Evolutionary conservation across 1,140 invertebrate genomes (phyloP), one percentile per base, ranked within the genome.

Genomic region (Bombus vancouverensis): DNA sequence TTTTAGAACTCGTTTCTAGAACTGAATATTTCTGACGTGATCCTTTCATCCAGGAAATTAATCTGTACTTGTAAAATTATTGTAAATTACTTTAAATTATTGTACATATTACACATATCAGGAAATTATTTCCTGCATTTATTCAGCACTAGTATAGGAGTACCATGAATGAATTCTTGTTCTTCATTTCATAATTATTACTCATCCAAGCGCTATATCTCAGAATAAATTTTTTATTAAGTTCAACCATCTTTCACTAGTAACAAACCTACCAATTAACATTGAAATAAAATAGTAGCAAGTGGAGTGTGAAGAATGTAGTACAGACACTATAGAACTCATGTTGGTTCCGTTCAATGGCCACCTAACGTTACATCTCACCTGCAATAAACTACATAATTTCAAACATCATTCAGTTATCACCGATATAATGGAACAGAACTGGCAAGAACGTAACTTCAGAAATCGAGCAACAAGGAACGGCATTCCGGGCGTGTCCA

Each of bases 391-490:
- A 18, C 72, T 47, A 5, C 59, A 62, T 32, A 10, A 47, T 42
- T 18, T 47, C 71, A 28, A 25, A 22, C 71, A 22, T 73, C 28
- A 47, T 32, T 18, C 42, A 9, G 12, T 73, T 47, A 73, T 73
- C 71, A 32, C n/a, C 42, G n/a, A n/a, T 13, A 4, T 18, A 72
- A 42, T 6, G 9, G n/a, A 72, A 72, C 12, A 18, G 12, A 44
- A 28, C 28, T 32, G 71, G n/a, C 42, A 18, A 15, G 74, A 59
- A 28, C 1, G 28, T n/a, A 18, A 15, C 13, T 13, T 32, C 6
- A 39, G 59, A 76, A 76, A 83, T 39, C 42, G 44, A 68, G 72
- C 73, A 42, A 53, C 47, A 53, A 53, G 47, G 47, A 53, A 15
- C 18, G 47, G 47, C 47, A 53, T 53, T 53, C 47, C 47, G 47